Evolutionary conservation across 2,797 vertebrate genomes (phyloP), one percentile per base, ranked within the genome.

Genomic region (Eulemur albifrons): DNA sequence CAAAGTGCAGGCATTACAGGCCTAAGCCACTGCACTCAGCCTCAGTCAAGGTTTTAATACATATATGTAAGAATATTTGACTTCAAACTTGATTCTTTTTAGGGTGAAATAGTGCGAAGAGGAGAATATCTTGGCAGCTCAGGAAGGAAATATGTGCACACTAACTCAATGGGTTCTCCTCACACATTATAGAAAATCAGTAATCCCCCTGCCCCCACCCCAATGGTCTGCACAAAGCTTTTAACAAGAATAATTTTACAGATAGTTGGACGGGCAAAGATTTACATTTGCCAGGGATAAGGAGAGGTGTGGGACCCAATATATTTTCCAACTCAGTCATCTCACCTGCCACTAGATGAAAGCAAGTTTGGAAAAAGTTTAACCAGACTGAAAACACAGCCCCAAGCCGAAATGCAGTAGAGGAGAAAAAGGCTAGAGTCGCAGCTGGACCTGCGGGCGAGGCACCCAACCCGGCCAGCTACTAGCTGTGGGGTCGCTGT

Each of bases 21-120:
- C 59, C 25, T 27, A 12, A 61, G 11, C 27, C 59, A 61, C 59
- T 2, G 27, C 59, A 14, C 27, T 12, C 27, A 30, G 25, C 59
- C 59, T 61, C 13, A 30, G 25, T 61, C 27, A 61, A 14, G n/a
- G 40, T 84, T 73, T 38, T 32, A 67, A 35, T 35, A 52, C 40
- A 40, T 57, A 65, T 45, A 65, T 45, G n/a, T 13, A 52, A 81
- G 48, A 76, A 65, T 23, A 69, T 15, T 15, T 79, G 17, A 79
- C 27, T 54, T 92, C 30, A 43, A 61, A 61, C 25, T 92, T 81
- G 32, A 52, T 45, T 87, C n/a, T 75, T 75, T 81, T 79, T 72
- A 65, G 8, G 30, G 43, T 65, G 15, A 88, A 87, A 75, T 35
- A 73, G 38, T 54, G 14, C 69, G 57, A 77, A 82, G 50, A 75